A percentile compares a stretch with the other conserved stretches of the same genome.
Conservation (phyloP, 2,113 vertebrate genomes). For the Cebus imitator region DNA sequence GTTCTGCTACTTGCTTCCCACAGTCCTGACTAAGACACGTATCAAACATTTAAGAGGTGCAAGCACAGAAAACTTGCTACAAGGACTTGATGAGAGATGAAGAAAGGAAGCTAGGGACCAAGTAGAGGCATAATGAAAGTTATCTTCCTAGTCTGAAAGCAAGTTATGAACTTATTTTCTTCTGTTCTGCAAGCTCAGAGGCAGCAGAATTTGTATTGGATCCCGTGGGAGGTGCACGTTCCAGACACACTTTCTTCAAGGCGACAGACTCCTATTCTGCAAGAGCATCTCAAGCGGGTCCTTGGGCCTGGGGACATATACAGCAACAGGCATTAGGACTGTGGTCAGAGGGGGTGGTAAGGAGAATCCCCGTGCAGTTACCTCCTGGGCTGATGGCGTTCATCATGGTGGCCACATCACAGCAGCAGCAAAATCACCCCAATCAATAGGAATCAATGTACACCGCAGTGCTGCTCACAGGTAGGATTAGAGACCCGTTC, state of each 20-base stretch:
- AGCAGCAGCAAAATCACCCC: too few species aligned
- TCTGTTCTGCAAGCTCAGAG: neutral
- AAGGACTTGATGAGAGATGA: too few species aligned
- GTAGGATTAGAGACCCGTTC: neutral
- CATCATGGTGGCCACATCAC: accelerated
- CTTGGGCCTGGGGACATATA: too few species aligned
- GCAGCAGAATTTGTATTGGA: neutral
- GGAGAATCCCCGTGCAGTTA: too few species aligned
- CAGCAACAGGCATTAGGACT: too few species aligned
- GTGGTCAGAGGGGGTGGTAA: too few species aligned
- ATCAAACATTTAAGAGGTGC: neutral
- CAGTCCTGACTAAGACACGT: neutral
- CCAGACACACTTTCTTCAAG: too few species aligned
- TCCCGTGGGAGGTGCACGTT: too few species aligned
- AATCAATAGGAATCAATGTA: neutral
- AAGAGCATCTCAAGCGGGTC: too few species aligned
- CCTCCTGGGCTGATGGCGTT: accelerated
- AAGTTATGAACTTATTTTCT: neutral
- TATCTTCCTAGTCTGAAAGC: neutral
- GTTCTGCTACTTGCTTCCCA: neutral
- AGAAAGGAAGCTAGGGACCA: neutral
- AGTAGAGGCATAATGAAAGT: neutral
- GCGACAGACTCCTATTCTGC: too few species aligned
- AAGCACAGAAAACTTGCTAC: neutral
- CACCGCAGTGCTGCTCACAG: neutral